A percentile compares a stretch with the other conserved stretches of the same genome.
These are phyloP conservation scores for Lasioglossum lativentre DNA, from an alignment of 2,888 invertebrate species.

Conservation along the genomic window DNA sequence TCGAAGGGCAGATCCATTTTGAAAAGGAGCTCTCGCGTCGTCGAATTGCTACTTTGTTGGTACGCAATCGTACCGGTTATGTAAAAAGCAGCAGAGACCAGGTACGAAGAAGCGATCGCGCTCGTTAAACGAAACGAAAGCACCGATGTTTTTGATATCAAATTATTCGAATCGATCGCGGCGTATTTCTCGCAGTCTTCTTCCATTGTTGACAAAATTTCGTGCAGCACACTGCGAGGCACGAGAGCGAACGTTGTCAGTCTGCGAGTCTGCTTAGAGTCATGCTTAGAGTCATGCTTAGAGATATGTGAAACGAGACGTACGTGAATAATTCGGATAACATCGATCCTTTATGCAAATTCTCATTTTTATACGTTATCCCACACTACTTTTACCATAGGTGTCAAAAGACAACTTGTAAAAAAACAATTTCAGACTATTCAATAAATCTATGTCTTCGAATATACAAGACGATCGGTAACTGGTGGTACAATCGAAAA, in stretches of 20 bases:
- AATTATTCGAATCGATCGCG: slow-evolving; percentile 26
- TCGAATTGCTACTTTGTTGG: neutral
- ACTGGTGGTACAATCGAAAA: too few species aligned
- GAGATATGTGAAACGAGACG: neutral
- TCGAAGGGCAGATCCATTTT: slow-evolving; percentile 58
- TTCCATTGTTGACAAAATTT: slow-evolving; percentile 43
- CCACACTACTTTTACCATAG: too few species aligned
- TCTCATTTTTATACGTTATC: too few species aligned
- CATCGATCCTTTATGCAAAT: too few species aligned
- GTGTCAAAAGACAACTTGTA: too few species aligned
- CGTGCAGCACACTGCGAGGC: slow-evolving; percentile 32
- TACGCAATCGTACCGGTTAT: neutral
- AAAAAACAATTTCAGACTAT: too few species aligned
- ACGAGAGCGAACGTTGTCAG: neutral
- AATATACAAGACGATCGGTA: too few species aligned
- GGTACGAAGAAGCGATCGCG: slow-evolving; percentile 11
- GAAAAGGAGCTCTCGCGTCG: slow-evolving; percentile 31
- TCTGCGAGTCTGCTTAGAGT: neutral
- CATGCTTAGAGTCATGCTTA: neutral
- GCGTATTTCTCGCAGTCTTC: slow-evolving; percentile 47
- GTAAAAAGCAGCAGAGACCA: slow-evolving; percentile 17
- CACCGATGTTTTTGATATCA: slow-evolving; percentile 31
- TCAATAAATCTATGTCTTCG: too few species aligned
- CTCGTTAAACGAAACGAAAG: slow-evolving; percentile 39
- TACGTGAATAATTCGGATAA: neutral